Evolutionary conservation across 2,113 vertebrate species (phyloP).

Genomic region (Dipodomys merriami): DNA sequence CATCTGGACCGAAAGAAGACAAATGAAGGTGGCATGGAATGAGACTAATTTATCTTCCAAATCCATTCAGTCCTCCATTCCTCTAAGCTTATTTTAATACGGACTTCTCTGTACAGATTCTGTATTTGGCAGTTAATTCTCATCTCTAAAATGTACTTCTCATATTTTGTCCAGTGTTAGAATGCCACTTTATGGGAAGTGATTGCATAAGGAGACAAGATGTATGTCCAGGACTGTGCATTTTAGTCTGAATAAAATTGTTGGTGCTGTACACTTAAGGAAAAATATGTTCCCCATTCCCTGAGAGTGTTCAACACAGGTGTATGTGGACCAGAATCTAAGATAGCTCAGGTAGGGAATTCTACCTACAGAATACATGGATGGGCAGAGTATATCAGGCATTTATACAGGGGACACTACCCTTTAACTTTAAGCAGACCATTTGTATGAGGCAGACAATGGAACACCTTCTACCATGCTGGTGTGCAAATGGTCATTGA

Average conservation of each 20-base stretch:
- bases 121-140: neutral
- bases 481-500: neutral
- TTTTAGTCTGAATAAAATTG: neutral
- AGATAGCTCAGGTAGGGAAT: neutral
- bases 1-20: neutral
- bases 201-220: neutral
- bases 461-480: neutral
- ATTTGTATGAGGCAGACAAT: neutral
- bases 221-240: neutral
- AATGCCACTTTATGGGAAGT: neutral
- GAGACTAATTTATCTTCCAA: neutral
- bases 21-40: neutral
- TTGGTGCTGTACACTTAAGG: rapidly evolving
- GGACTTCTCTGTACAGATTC: neutral
- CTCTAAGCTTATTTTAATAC: neutral
- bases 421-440: neutral
- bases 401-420: neutral
- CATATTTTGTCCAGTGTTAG: neutral
- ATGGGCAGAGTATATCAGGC: too few relatives aligned
- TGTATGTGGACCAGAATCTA: neutral
- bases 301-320: neutral
- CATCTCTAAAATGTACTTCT: neutral
- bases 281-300: neutral
- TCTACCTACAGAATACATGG: neutral
- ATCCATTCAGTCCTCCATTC: neutral